Conservation (phyloP, 2,113 vertebrate species). For the Periophthalmus modestus region DNA sequence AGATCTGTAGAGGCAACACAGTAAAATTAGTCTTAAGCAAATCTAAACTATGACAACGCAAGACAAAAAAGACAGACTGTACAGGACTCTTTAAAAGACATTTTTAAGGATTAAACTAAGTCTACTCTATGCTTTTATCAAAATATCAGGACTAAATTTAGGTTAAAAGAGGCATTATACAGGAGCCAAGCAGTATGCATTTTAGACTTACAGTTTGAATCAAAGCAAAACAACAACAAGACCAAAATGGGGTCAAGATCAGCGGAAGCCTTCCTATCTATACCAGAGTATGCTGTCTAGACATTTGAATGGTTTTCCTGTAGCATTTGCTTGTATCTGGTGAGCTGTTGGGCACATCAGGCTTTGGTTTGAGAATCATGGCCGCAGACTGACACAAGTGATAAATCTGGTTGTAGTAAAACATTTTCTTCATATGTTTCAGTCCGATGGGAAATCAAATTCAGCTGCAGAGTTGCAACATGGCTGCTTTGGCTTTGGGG, state of each 20-base stretch:
- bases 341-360: background rate
- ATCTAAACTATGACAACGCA: no score
- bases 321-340: no score
- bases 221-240: background rate
- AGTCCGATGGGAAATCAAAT: constrained; percentile 15
- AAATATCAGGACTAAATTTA: no score
- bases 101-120: no score
- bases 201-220: no score
- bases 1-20: no score
- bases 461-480: constrained; percentile 17
- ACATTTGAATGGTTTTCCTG: background rate
- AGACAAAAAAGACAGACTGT: no score
- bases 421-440: background rate
- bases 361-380: constrained; percentile 6
- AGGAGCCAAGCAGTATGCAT: no score
- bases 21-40: no score
- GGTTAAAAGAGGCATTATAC: no score
- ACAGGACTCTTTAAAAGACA: no score
- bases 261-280: background rate
- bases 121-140: no score
- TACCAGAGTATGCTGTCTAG: background rate
- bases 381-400: background rate
- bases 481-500: background rate
- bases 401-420: background rate
- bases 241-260: background rate